Conservation (phyloP, 2,113 vertebrate genomes). For the Barbus barbus region DNA sequence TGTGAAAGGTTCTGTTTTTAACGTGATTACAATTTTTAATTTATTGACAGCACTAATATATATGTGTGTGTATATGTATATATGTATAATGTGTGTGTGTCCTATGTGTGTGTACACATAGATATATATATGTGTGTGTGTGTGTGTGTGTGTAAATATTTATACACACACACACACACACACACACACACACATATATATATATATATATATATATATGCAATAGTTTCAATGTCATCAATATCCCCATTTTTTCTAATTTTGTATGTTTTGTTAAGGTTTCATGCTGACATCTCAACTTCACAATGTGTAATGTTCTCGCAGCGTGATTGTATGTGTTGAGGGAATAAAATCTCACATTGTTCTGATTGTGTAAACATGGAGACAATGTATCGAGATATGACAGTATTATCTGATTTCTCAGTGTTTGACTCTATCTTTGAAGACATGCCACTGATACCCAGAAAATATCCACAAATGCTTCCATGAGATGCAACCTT, state of each 20-base stretch:
- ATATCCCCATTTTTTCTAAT: too few relatives aligned
- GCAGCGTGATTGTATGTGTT: slow-evolving; percentile 14
- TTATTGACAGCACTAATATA: too few relatives aligned
- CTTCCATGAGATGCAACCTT: slow-evolving; percentile 55
- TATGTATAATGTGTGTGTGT: too few relatives aligned
- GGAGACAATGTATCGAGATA: slow-evolving; percentile 20
- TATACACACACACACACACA: too few relatives aligned
- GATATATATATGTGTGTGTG: too few relatives aligned
- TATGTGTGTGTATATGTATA: too few relatives aligned
- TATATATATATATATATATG: too few relatives aligned
- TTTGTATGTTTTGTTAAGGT: not conserved
- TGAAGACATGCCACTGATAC: slow-evolving; percentile 30
- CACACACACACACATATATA: too few relatives aligned
- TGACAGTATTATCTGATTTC: slow-evolving; percentile 29
- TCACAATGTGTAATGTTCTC: not conserved
- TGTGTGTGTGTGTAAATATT: too few relatives aligned
- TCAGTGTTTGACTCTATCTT: slow-evolving; percentile 36
- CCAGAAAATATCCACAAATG: slow-evolving; percentile 30
- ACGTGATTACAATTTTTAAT: too few relatives aligned
- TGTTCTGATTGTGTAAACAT: slow-evolving; percentile 23
- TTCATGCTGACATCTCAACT: not conserved
- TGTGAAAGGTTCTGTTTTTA: too few relatives aligned
- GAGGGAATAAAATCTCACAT: slow-evolving; percentile 17
- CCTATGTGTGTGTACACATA: too few relatives aligned
- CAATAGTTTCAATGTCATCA: not conserved